Base-by-base conservation (phyloP, 2,888 invertebrate genomes). In the Zygaena filipendulae region DNA sequence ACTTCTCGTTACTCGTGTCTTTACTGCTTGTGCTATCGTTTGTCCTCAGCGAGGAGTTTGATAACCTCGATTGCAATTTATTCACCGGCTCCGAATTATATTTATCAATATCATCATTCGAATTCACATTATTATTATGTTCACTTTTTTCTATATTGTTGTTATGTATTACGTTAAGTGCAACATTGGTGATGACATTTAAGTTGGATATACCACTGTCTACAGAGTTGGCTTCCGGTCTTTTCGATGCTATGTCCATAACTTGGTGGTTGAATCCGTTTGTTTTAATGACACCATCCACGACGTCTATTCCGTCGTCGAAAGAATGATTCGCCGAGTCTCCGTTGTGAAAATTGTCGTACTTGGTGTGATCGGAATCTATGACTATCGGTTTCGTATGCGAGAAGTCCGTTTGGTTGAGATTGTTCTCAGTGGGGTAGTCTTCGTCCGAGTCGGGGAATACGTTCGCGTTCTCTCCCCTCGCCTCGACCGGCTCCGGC, bases 261-360 rank as follows among this genome's bases (percentile, higher is more conserved):
- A 6, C 7, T 6, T 16, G 5, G 16, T 54, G 49, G 13, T 23
- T 23, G n/a, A 43, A 51, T 4, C 36, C 38, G 9, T 49, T 58
- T 0, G 54, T 51, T 43, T 70, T 69, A 2, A 56, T 35, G 8
- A 58, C 29, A 2, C 74, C 71, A 25, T 79, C 79, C 0, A 75
- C 66, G 0, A 69, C 72, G 26, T 79, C 79, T 0, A 69, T 45
- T 2, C 74, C 74, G 19, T 77, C 75, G 23, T 77, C 75, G 29
- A 74, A 74, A 0, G 75, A 77, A 47, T 77, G 75, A 29, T 75
- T 68, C 0, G 79, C 75, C 0, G 77, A 77, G 33, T 77, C 77
- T 0, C 35, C 35, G 45, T 64, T 64, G 27, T 55, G 47, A 23
- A 60, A 66, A n/a, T 61, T 62, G 2, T 66, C 63, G 29, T 56